A percentile compares a stretch with the other conserved stretches of the same genome.
These are phyloP conservation scores for Temnothorax nylanderi DNA, from an alignment of 1,140 invertebrate species.

Conservation along the genomic window DNA sequence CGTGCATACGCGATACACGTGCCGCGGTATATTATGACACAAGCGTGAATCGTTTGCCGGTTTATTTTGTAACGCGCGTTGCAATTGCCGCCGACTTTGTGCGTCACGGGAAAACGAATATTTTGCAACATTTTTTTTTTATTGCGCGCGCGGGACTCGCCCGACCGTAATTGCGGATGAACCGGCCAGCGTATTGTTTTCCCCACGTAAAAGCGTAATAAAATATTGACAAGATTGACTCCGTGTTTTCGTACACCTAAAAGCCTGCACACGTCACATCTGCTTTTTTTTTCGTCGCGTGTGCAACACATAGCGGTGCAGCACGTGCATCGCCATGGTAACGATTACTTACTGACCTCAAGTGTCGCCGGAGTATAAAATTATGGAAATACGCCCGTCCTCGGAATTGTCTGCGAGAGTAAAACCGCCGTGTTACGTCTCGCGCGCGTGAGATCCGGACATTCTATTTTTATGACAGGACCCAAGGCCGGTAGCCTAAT, in stretches of 20 bases:
- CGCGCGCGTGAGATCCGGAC: conserved; percentile 15
- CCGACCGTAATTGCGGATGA: neutral
- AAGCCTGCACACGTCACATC: neutral
- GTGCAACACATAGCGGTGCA: too few species aligned
- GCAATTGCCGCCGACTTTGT: neutral
- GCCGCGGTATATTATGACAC: conserved; percentile 32
- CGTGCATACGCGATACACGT: neutral
- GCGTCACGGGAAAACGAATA: conserved; percentile 11
- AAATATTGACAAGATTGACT: conserved; percentile 33
- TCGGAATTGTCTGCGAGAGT: conserved; percentile 36
- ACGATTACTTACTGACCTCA: conserved; percentile 56
- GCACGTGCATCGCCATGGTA: conserved; percentile 14
- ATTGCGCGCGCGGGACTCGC: neutral
- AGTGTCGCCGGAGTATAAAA: conserved; percentile 37
- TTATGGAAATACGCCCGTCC: conserved; percentile 56
- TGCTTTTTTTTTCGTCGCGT: conserved; percentile 29
- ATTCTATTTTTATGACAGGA: conserved; percentile 61
- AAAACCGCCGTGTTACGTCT: conserved; percentile 35
- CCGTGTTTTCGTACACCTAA: neutral
- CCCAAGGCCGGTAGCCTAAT: conserved; percentile 61
- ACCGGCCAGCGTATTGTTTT: conserved; percentile 19
- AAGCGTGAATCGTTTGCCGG: conserved; percentile 39
- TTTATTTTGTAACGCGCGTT: conserved; percentile 36
- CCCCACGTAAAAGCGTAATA: neutral
- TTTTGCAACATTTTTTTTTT: conserved; percentile 38